These are phyloP conservation scores for Dilophus febrilis DNA, from an alignment of 2,888 invertebrate genomes.

Conservation along the genomic window DNA sequence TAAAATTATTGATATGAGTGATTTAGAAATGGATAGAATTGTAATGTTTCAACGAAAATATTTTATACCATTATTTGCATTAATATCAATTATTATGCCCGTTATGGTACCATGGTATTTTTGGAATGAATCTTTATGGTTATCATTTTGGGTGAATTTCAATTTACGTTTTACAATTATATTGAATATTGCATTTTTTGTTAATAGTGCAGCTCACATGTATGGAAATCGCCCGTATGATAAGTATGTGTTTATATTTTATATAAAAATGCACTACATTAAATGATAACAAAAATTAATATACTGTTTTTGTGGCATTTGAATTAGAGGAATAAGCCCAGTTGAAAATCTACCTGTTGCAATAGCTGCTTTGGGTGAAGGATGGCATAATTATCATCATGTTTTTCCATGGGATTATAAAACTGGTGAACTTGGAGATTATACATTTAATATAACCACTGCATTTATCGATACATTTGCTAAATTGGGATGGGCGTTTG, in stretches of 20 bases:
- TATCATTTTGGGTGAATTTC: conserved; percentile 70
- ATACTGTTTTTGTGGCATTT: not conserved
- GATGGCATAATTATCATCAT: conserved; percentile 74
- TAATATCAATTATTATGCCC: conserved; percentile 51
- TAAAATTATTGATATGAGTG: conserved; percentile 47
- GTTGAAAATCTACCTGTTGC: conserved; percentile 56
- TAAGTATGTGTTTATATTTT: conserved; percentile 37
- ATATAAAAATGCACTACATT: not conserved
- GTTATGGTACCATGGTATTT: conserved; percentile 61
- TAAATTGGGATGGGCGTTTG: conserved; percentile 65
- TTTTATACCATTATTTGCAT: conserved; percentile 51
- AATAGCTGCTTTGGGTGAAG: conserved; percentile 60
- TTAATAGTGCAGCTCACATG: conserved; percentile 89
- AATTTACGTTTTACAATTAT: conserved; percentile 68
- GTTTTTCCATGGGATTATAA: conserved; percentile 53
- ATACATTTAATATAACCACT: conserved; percentile 55
- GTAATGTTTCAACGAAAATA: conserved; percentile 62
- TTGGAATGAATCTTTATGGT: conserved; percentile 66
- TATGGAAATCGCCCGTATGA: conserved; percentile 90
- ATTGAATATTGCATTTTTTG: conserved; percentile 81
- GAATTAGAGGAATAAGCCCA: conserved; percentile 51
- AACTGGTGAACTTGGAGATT: conserved; percentile 46
- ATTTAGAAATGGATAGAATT: conserved; percentile 53
- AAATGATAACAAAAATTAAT: not conserved
- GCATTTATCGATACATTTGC: conserved; percentile 66